These are phyloP conservation scores for Machimus atricapillus DNA, from an alignment of 2,888 invertebrate species.

Conservation along the genomic window DNA sequence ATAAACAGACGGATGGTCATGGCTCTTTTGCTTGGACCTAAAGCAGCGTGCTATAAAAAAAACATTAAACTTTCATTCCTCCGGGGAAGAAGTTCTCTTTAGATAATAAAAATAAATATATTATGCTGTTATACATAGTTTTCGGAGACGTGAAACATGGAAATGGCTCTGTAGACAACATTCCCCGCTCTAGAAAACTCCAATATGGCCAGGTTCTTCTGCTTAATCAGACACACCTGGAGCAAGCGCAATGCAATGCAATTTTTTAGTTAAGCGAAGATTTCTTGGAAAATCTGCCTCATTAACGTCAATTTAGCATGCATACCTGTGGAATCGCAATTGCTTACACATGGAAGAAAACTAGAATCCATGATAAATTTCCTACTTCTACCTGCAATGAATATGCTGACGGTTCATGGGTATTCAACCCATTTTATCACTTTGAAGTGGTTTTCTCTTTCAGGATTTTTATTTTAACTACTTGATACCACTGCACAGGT, in stretches of 20 bases:
- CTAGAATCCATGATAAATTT: not conserved
- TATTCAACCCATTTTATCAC: too few species aligned
- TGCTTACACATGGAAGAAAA: not conserved
- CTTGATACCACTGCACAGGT: not conserved
- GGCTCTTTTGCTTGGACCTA: not conserved
- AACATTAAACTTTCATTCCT: not conserved
- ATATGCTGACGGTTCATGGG: not conserved
- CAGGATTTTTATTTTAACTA: too few species aligned
- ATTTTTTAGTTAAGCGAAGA: not conserved
- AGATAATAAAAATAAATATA: not conserved
- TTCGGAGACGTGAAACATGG: too few species aligned
- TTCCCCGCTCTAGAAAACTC: too few species aligned
- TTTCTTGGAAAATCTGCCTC: not conserved
- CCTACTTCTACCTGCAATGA: not conserved
- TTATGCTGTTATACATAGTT: too few species aligned
- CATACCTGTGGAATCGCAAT: not conserved
- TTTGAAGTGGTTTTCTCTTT: not conserved
- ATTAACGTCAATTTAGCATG: not conserved
- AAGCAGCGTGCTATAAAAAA: not conserved
- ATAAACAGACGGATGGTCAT: not conserved
- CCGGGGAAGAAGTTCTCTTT: not conserved
- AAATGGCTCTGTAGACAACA: too few species aligned
- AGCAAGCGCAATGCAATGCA: not conserved
- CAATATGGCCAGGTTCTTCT: too few species aligned
- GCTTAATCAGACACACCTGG: not conserved